Evolutionary conservation across 2,113 vertebrate genomes (phyloP), one percentile per base, ranked within the genome.

Genomic region (Dasyornis broadbenti): DNA sequence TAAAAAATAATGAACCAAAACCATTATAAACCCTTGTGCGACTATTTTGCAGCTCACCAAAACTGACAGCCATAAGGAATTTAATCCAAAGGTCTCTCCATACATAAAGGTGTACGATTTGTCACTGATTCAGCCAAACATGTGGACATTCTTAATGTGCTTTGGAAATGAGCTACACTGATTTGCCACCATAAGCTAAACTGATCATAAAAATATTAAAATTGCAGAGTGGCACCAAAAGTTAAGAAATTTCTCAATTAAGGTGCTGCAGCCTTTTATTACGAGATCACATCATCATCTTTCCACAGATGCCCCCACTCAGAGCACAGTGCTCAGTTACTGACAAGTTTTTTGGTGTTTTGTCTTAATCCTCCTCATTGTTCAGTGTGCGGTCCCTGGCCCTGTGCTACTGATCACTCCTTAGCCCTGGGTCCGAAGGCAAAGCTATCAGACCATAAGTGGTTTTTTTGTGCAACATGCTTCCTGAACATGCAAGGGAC

Each of bases 121-220:
- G 52, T 47, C 86, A 73, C 21, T 66, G 47, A 80, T 86, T 81
- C 68, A 63, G 69, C 13, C 1, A 4, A 89, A 84, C 64, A 78
- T 52, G 56, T 49, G 60, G 88, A 54, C 82, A 83, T 91, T 90
- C 85, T 88, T 85, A 73, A 52, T 1, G 0, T 88, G 68, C 39
- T 90, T 95, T 90, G 49, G 60, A 94, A 89, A 78, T 73, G 8
- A 91, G 50, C 47, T 95, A 54, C 50, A 12, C 6, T 68, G 64
- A 89, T 86, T 75, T 88, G 56, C 44, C 40, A 52, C n/a, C 2
- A 1, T 68, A 83, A 81, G 52, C 3, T 33, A 78, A 93, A 83
- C 19, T 68, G 66, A 75, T 89, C 70, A 88, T 73, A 64, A 73
- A 88, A 77, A 90, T 77, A 24, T 8, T 88, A 56, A 81, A 65